Evolutionary conservation across 1,140 invertebrate species (phyloP).

Genomic region (Cecropterus lyciades): DNA sequence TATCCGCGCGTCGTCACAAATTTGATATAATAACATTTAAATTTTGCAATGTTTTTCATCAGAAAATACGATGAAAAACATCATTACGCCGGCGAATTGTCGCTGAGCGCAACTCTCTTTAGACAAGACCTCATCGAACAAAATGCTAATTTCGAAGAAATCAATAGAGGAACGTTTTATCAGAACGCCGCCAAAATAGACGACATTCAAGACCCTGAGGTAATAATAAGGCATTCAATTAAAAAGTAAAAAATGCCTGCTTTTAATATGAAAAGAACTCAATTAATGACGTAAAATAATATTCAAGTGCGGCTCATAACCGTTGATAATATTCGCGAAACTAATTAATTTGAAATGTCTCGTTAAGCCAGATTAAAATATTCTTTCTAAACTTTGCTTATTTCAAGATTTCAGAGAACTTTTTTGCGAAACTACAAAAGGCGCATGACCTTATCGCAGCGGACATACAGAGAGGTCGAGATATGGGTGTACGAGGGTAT

Average conservation of each 20-base stretch:
- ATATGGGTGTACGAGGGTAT: slow-evolving; percentile 95
- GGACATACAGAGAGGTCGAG: slow-evolving; percentile 92
- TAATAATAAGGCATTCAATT: slow-evolving; percentile 10
- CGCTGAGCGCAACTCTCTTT: slow-evolving; percentile 51
- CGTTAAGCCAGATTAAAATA: slow-evolving; percentile 16
- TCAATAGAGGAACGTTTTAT: slow-evolving; percentile 58
- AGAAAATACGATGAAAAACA: slow-evolving; percentile 61
- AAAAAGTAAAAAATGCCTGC: slow-evolving; percentile 7
- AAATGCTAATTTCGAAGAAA: slow-evolving; percentile 56
- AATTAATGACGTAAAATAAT: neutral
- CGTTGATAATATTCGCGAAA: neutral
- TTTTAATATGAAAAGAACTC: neutral
- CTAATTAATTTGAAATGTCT: slow-evolving; percentile 1
- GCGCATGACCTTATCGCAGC: slow-evolving; percentile 90
- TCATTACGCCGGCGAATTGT: slow-evolving; percentile 51
- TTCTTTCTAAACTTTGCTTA: slow-evolving; percentile 29
- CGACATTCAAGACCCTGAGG: slow-evolving; percentile 44
- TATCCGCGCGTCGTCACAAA: neutral
- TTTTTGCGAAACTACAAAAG: slow-evolving; percentile 48
- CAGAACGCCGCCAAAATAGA: slow-evolving; percentile 57
- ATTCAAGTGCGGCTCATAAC: neutral
- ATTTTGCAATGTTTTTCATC: slow-evolving; percentile 38
- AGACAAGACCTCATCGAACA: slow-evolving; percentile 52
- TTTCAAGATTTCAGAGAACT: slow-evolving; percentile 58
- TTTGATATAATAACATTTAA: slow-evolving; percentile 5